These are phyloP conservation scores for Athalia cordata DNA, from an alignment of 2,888 invertebrate genomes.

Conservation along the genomic window DNA sequence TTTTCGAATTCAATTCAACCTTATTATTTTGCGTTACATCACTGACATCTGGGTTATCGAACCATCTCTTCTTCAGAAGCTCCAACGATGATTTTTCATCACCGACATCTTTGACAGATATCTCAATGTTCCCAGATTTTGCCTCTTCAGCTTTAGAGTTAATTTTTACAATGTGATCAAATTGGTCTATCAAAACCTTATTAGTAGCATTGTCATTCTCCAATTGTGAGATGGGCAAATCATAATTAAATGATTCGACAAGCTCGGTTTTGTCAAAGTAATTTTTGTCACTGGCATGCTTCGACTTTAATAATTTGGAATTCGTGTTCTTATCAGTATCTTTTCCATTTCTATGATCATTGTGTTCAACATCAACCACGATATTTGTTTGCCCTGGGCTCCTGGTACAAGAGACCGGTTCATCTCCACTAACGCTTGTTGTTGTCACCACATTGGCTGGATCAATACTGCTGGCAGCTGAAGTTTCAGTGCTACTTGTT, in stretches of 20 bases:
- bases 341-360: neutral
- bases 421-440: neutral
- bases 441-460: conserved; percentile 3
- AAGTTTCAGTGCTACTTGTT: conserved; percentile 20
- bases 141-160: neutral
- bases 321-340: neutral
- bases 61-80: conserved; percentile 32
- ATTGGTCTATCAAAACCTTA: conserved; percentile 16
- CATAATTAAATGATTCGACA: conserved; percentile 9
- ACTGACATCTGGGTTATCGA: neutral
- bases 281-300: neutral
- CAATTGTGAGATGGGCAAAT: conserved; percentile 9
- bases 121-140: neutral
- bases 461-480: conserved; percentile 24
- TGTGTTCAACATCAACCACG: neutral
- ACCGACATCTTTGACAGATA: neutral
- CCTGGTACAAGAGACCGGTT: neutral
- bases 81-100: conserved; percentile 19
- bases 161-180: conserved; percentile 1
- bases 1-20: neutral
- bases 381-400: neutral
- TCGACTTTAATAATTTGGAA: neutral
- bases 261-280: neutral
- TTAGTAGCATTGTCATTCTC: neutral
- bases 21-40: neutral